phyloP scores from a whole-genome alignment of 2,113 vertebrate species.

The Gasterosteus aculeatus region DNA sequence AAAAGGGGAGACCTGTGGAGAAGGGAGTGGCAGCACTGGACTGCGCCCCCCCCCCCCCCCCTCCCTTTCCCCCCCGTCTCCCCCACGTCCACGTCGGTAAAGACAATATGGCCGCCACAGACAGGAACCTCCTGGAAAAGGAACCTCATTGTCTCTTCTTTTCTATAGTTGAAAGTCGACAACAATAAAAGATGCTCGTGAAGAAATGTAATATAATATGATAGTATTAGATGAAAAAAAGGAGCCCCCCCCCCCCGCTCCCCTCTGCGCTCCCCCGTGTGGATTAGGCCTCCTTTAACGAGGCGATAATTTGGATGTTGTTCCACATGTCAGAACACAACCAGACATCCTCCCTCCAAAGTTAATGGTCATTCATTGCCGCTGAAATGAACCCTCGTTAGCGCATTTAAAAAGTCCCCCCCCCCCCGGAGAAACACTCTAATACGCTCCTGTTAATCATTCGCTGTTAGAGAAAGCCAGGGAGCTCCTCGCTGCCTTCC shows the following conservation, averaged over 20 bases:
- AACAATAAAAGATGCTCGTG: constrained; percentile 18
- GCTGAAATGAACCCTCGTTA: constrained; percentile 68
- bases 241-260: constrained; percentile 48
- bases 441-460: constrained; percentile 44
- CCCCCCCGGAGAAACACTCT: constrained; percentile 2
- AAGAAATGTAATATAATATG: constrained; percentile 1
- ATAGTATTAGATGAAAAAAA: neutral
- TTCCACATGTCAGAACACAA: constrained; percentile 63
- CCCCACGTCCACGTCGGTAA: constrained; percentile 58
- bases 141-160: neutral
- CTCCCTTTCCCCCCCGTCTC: constrained; percentile 4
- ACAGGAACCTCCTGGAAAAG: constrained; percentile 72
- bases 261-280: constrained; percentile 48
- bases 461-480: neutral
- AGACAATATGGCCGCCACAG: constrained; percentile 72
- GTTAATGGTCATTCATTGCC: constrained; percentile 66
- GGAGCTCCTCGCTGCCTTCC: neutral
- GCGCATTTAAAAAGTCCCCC: constrained; percentile 50
- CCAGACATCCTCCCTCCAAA: constrained; percentile 49
- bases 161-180: constrained; percentile 10
- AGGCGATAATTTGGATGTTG: constrained; percentile 72
- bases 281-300: constrained; percentile 63
- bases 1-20: constrained; percentile 75
- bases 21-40: constrained; percentile 64
- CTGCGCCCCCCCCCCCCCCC: neutral